Percentiles rank a stretch among this genome's conserved stretches.
Conservation (phyloP, 1,140 invertebrate genomes). For the Drosophila insularis region DNA sequence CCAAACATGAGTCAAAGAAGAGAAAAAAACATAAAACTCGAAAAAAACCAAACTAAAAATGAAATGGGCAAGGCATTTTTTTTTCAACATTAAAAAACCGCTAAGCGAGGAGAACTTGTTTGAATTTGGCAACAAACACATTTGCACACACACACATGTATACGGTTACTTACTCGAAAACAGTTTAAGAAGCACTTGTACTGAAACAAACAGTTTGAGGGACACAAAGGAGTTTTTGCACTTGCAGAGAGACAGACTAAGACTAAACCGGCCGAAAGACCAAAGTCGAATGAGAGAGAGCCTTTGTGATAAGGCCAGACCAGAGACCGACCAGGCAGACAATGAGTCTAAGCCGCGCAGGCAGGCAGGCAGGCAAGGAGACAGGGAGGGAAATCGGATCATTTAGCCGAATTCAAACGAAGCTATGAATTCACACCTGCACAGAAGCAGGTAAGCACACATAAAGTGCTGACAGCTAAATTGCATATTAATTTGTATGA, state of each 20-base stretch:
- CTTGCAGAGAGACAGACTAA: neutral
- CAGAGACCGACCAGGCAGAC: neutral
- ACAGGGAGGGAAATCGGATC: slow-evolving; percentile 7
- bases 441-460: slow-evolving; percentile 51
- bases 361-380: neutral
- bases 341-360: neutral
- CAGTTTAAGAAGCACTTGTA: slow-evolving; percentile 27
- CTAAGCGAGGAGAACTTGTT: slow-evolving; percentile 35
- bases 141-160: slow-evolving; percentile 34
- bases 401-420: slow-evolving; percentile 26
- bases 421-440: slow-evolving; percentile 29
- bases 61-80: slow-evolving; percentile 33
- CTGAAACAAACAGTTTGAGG: neutral
- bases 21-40: slow-evolving; percentile 12
- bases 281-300: slow-evolving; percentile 52
- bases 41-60: slow-evolving; percentile 1
- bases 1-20: slow-evolving; percentile 43
- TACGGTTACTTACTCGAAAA: slow-evolving; percentile 25
- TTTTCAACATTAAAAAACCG: slow-evolving; percentile 32
- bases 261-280: slow-evolving; percentile 7
- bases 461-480: slow-evolving; percentile 62
- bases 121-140: slow-evolving; percentile 26
- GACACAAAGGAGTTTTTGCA: slow-evolving; percentile 2
- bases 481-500: slow-evolving; percentile 68
- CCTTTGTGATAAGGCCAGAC: neutral